phyloP scores from a whole-genome alignment of 2,113 vertebrate species.

The Aramus guarauna region DNA sequence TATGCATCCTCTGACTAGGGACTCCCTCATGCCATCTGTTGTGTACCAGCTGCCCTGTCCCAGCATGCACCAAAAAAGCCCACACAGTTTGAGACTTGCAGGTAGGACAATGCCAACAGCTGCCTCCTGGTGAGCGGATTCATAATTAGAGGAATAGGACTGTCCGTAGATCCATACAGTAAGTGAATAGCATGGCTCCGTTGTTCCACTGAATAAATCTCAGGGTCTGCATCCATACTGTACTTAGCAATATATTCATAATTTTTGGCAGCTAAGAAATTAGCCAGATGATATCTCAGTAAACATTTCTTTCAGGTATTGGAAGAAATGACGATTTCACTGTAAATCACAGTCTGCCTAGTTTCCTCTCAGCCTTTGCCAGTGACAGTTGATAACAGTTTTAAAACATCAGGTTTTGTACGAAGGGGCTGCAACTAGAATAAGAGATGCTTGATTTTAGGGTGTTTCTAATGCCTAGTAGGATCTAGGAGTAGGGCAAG shows the following conservation, averaged over 20 bases:
- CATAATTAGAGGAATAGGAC: background rate
- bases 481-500: background rate
- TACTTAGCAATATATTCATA: background rate
- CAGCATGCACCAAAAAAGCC: background rate
- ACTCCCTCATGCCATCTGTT: background rate
- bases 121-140: constrained; percentile 1
- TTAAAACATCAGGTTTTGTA: background rate
- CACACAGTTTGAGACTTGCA: background rate
- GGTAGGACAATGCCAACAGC: background rate
- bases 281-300: background rate
- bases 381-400: background rate
- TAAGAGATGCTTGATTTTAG: background rate
- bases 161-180: background rate
- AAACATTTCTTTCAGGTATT: background rate
- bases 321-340: background rate
- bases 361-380: background rate
- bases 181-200: background rate
- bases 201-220: background rate
- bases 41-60: constrained; percentile 14
- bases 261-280: background rate
- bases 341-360: background rate
- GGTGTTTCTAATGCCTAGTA: background rate
- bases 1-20: background rate
- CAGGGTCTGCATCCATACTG: background rate
- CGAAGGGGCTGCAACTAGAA: background rate